Conservation (phyloP, 2,888 invertebrate species). For the Trachelus stipa region DNA sequence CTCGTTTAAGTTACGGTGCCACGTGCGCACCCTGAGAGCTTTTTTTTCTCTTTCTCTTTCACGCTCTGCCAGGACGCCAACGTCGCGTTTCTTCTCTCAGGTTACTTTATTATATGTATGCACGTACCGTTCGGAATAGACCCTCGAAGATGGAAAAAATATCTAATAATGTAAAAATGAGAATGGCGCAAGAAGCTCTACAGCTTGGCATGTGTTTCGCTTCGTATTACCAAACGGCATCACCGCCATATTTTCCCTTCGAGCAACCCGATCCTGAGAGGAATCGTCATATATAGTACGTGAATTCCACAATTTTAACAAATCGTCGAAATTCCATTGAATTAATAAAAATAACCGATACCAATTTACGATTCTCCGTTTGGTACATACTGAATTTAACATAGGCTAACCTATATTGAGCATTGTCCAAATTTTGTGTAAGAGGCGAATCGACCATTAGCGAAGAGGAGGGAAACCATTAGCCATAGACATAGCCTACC, state of each 20-base stretch:
- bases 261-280: slow-evolving; percentile 43
- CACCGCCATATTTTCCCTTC: slow-evolving; percentile 24
- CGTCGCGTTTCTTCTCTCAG: slow-evolving; percentile 25
- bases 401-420: neutral
- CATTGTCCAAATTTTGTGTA: neutral
- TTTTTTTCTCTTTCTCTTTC: slow-evolving; percentile 20
- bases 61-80: slow-evolving; percentile 12
- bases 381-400: neutral
- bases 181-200: slow-evolving; percentile 14
- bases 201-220: slow-evolving; percentile 41
- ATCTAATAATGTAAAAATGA: slow-evolving; percentile 46
- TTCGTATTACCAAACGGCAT: slow-evolving; percentile 51
- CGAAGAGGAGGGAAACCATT: neutral
- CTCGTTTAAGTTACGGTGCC: slow-evolving; percentile 10
- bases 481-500: neutral
- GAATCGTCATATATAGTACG: neutral
- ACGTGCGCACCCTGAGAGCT: slow-evolving; percentile 20
- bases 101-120: slow-evolving; percentile 31
- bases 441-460: neutral
- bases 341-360: slow-evolving; percentile 24
- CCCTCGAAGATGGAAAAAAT: slow-evolving; percentile 37
- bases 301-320: neutral
- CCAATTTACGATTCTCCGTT: slow-evolving; percentile 24
- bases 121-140: slow-evolving; percentile 22
- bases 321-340: neutral